Evolutionary conservation across 2,888 invertebrate genomes (phyloP), one percentile per base, ranked within the genome.

Genomic region (Blastobasis lacticolella): DNA sequence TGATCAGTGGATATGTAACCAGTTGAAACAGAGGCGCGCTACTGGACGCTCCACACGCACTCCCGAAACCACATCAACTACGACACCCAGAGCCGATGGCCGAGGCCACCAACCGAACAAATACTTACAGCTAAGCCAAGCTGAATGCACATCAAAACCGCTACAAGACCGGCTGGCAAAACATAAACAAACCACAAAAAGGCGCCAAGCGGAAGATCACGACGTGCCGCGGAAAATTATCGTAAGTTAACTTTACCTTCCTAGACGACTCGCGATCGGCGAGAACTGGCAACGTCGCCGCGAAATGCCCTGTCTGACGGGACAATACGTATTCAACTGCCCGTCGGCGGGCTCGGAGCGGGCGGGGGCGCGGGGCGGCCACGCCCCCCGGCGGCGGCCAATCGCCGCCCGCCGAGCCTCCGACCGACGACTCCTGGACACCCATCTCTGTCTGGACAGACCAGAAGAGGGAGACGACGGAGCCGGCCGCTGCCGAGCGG

Each of bases 241-340:
- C 62, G 64, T 50, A 55, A 52, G 49, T 49, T 55, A 70, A 76
- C 71, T 76, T 82, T 86, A 86, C 86, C 86, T 87, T 38, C 80
- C 72, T 75, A 74, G 69, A 69, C 69, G 68, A 23, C 23, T 23
- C 23, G 23, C 23, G 23, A 23, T 23, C 67, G 71, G 69, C 70
- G 70, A 69, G 67, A 75, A 69, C 75, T 75, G 83, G 81, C 78
- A 78, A 77, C 80, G 81, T 74, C 76, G 79, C 73, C 76, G 75
- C 66, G 67, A 67, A 69, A 64, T 72, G 67, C 74, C 70, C 73
- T 77, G 80, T 74, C 76, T 77, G 74, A 75, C 78, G 69, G 78
- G 73, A 77, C 78, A 80, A 80, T 73, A 76, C 81, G 82, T 79
- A 83, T 85, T 82, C 82, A 84, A 83, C 87, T 86, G 86, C 83